Evolutionary conservation across 1,140 invertebrate genomes (phyloP), one percentile per base, ranked within the genome.

Genomic region (Apocrypta bakeri): DNA sequence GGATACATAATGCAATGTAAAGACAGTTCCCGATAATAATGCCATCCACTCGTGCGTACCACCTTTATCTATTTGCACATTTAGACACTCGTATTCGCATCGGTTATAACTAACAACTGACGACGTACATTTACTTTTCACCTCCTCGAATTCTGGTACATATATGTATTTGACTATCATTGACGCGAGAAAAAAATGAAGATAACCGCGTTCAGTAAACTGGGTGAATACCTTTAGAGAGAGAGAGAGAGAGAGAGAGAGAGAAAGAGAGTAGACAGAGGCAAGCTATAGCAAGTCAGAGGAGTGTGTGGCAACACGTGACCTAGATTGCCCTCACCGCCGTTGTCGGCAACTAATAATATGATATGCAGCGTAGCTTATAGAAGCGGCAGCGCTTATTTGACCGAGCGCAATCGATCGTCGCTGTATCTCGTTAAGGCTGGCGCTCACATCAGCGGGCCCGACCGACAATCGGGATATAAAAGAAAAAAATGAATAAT

Each of bases 341-440:
- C 14, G 25, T 71, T 71, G 79, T 78, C 72, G 72, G 75, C 48
- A 73, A 83, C 81, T 86, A 86, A 86, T 85, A 85, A 84, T 85
- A 85, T 77, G 83, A 85, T 83, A 86, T 81, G 72, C 56, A 78
- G 48, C 48, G 33, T 56, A 61, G 48, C 25, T 40, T 79, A 79
- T 69, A 48, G 37, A 69, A 79, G 33, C 63, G 40, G 40, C 48
- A 4, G 0, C 1, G 48, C 63, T 37, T 24, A 48, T 69, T 37
- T 61, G 79, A 61, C 66, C 64, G 68, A 79, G 72, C 71, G 64
- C 40, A 84, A 84, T 85, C 84, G 84, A 86, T 86, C 72, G 75
- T 72, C 68, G n/a, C 66, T 25, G 9, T 42, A 48, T 61, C 21
- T 72, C 78, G 48, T 80, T 80, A 72, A 48, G 48, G 21, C 48